Percentiles rank a stretch among this genome's conserved stretches.
These are phyloP conservation scores for Saccostrea echinata DNA, from an alignment of 1,140 invertebrate species.

Conservation along the genomic window DNA sequence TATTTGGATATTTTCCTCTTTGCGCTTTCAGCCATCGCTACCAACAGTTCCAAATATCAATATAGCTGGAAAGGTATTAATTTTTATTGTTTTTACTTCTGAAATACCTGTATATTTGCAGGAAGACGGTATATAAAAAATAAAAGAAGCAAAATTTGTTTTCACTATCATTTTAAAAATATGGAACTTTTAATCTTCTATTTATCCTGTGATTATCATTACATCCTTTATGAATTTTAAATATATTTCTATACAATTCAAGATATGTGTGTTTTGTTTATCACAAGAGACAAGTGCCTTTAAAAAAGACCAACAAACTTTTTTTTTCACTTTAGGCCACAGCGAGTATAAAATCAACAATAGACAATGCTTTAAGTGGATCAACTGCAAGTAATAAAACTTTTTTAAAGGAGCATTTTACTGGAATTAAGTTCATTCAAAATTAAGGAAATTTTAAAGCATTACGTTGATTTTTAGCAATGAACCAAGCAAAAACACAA, in stretches of 20 bases:
- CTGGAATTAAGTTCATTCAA: background rate
- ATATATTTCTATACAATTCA: background rate
- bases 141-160: too few species aligned
- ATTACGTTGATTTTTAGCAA: background rate
- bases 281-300: too few species aligned
- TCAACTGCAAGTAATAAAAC: background rate
- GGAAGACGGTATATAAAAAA: too few species aligned
- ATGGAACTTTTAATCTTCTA: too few species aligned
- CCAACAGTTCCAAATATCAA: background rate
- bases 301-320: background rate
- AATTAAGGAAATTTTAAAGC: background rate
- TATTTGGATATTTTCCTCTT: background rate
- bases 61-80: background rate
- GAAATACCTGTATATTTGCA: too few species aligned
- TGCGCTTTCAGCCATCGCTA: background rate
- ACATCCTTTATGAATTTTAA: background rate
- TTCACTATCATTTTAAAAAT: too few species aligned
- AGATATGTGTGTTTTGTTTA: too few species aligned
- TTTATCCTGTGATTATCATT: too few species aligned
- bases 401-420: background rate
- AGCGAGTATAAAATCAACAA: background rate
- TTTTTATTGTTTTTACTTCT: background rate
- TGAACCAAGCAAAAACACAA: slow-evolving; percentile 9
- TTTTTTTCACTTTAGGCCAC: background rate
- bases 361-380: background rate